A percentile compares a stretch with the other conserved stretches of the same genome.
phyloP scores from a whole-genome alignment of 2,113 vertebrate species.

The Pangasianodon gigas region DNA sequence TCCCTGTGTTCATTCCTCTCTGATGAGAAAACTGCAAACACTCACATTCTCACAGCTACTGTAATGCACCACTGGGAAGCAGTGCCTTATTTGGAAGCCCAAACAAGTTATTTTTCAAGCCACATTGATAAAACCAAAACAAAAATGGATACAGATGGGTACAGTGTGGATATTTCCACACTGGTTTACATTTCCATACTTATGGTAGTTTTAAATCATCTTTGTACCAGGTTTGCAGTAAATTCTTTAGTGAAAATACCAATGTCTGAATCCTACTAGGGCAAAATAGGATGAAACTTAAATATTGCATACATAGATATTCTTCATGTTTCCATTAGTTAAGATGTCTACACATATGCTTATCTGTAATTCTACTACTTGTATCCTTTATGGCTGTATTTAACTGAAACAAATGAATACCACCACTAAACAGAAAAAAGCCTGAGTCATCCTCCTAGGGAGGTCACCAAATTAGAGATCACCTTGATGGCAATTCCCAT shows the following conservation, averaged over 20 bases:
- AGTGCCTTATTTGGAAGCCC: background rate
- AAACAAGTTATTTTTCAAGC: background rate
- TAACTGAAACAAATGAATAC: slow-evolving; percentile 23
- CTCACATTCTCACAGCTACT: background rate
- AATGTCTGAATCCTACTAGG: background rate
- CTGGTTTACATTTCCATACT: background rate
- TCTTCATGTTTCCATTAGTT: background rate
- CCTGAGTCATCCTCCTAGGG: background rate
- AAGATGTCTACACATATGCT: background rate
- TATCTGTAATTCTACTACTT: slow-evolving; percentile 16
- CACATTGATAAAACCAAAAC: background rate
- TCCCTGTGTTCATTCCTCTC: background rate
- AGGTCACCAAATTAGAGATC: slow-evolving; percentile 15
- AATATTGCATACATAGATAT: slow-evolving; percentile 2
- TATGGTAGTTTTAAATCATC: background rate
- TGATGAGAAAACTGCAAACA: background rate
- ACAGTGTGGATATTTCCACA: background rate
- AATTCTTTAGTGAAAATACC: background rate
- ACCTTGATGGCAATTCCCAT: slow-evolving; percentile 32
- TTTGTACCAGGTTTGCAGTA: background rate
- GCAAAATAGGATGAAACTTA: background rate
- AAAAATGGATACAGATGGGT: background rate
- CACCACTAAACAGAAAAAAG: background rate
- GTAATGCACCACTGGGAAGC: background rate
- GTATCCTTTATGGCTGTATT: slow-evolving; percentile 2